Evolutionary conservation across 2,888 invertebrate species (phyloP).

Genomic region (Eutolmus rufibarbis): DNA sequence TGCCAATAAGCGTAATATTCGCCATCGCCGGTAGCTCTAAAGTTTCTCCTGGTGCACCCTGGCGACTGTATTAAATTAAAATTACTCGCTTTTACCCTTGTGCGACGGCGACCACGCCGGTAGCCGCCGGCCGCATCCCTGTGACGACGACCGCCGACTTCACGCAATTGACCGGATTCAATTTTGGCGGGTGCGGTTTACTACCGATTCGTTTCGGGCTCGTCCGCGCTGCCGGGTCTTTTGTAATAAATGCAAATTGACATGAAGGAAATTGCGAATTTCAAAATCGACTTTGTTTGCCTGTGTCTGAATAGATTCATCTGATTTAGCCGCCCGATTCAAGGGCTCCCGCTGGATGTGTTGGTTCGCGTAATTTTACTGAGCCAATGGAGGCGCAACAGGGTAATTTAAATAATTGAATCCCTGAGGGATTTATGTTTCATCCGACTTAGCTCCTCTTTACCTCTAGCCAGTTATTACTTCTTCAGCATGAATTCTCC

Average conservation of each 20-base stretch:
- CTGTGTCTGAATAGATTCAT: neutral
- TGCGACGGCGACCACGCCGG: neutral
- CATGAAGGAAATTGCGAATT: neutral
- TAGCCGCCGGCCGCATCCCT: neutral
- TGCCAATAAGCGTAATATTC: neutral
- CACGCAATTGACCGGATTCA: neutral
- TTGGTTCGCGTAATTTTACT: neutral
- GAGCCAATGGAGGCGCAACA: neutral
- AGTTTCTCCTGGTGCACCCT: neutral
- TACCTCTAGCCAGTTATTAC: neutral
- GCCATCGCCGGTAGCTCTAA: neutral
- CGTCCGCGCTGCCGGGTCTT: neutral
- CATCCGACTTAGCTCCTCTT: neutral
- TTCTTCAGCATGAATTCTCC: neutral
- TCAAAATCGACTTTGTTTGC: neutral
- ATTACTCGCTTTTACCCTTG: neutral
- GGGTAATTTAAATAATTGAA: neutral
- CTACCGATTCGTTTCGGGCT: neutral
- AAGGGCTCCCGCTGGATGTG: neutral
- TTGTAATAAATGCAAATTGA: neutral
- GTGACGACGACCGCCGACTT: neutral
- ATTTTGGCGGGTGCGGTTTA: neutral
- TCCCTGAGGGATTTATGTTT: neutral
- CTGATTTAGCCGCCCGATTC: neutral
- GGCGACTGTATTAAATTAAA: constrained; percentile 1